Base-by-base conservation (phyloP, 2,888 invertebrate genomes). In the Nudaria mundana region DNA sequence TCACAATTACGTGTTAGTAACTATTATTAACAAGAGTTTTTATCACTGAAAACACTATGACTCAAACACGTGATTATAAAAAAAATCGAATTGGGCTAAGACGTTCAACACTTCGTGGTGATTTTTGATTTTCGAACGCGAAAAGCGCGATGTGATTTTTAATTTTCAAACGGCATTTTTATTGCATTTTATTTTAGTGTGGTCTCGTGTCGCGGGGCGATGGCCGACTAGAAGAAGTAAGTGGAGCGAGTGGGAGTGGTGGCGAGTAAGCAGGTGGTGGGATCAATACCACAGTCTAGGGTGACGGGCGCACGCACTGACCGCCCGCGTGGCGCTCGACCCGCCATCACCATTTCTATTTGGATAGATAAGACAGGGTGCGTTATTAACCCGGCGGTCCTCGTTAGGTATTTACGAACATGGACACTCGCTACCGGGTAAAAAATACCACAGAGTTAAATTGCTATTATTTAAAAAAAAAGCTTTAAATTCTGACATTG, bases 221-320 rank as follows among this genome's bases (percentile, higher is more conserved):
- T 81, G 81, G 80, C 79, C 82, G 85, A 86, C 84, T 85, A 76
- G 66, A 71, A 75, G 68, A 70, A 69, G 76, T 68, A 72, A 74
- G 63, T 77, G 67, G 70, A 63, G 64, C 71, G 70, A 60, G 63
- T 73, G 79, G 84, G 84, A 81, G 84, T 83, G 86, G 84, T 85
- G 81, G 75, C 52, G 67, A 65, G 74, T 51, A 66, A 65, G 71
- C 71, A 76, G 81, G 83, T 83, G 80, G 82, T 83, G 85, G 83
- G 85, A 78, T 86, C 86, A 75, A 80, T 80, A 76, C 82, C 80
- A 79, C 66, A 65, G 79, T 76, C 75, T 81, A 72, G 77, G 80
- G 77, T 85, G 85, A 83, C 72, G 78, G 81, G 78, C 85, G 85
- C 83, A 88, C 87, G 87, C 87, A 87, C 79, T 86, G 85, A 76